Conservation (phyloP, 1,140 invertebrate species). For the Myzus persicae region DNA sequence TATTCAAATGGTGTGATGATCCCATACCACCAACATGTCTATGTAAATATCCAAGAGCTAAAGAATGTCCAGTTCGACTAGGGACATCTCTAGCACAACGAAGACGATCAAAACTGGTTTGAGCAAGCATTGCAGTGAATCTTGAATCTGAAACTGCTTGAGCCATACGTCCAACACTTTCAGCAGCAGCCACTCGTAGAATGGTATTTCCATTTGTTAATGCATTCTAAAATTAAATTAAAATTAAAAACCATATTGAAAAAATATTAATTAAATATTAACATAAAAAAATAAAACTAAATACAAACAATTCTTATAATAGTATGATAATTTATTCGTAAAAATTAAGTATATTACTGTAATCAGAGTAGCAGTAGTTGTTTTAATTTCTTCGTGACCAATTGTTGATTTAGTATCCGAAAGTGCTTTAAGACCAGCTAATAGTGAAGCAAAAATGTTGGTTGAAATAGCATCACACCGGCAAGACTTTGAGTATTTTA, state of each 20-base stretch:
- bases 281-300: neutral
- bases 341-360: conserved; percentile 66
- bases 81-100: conserved; percentile 88
- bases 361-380: conserved; percentile 82
- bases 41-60: conserved; percentile 92
- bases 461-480: conserved; percentile 95
- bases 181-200: conserved; percentile 84
- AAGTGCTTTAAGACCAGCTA: conserved; percentile 87
- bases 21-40: conserved; percentile 90
- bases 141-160: conserved; percentile 85
- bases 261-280: neutral
- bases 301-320: neutral
- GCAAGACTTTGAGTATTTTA: conserved; percentile 88
- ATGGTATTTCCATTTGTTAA: conserved; percentile 85
- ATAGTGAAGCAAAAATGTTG: conserved; percentile 93
- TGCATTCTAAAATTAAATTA: conserved; percentile 69
- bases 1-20: conserved; percentile 90
- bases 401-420: conserved; percentile 86
- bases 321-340: neutral
- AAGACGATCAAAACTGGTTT: conserved; percentile 88
- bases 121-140: conserved; percentile 90
- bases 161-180: conserved; percentile 88
- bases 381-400: conserved; percentile 89
- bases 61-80: conserved; percentile 88
- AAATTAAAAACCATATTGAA: neutral